A percentile compares a stretch with the other conserved stretches of the same genome.
Evolutionary conservation across 2,113 vertebrate species (phyloP).

Genomic region (Panurus biarmicus): DNA sequence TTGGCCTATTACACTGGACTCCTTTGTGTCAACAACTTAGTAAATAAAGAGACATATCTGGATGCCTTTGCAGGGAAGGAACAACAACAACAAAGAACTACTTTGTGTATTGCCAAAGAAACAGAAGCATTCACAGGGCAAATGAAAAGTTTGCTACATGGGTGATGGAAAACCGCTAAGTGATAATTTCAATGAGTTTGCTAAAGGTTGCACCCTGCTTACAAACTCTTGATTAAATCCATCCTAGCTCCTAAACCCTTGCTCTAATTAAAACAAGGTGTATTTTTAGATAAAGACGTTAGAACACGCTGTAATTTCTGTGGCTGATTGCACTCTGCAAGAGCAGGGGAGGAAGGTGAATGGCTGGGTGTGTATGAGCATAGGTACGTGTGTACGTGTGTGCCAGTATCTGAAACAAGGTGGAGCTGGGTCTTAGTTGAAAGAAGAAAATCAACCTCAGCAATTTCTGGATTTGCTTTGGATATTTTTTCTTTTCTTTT

Average conservation of each 20-base stretch:
- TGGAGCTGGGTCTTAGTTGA: neutral
- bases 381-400: neutral
- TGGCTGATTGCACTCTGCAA: neutral
- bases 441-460: neutral
- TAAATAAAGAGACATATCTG: neutral
- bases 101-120: neutral
- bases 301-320: neutral
- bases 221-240: neutral
- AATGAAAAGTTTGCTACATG: neutral
- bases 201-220: neutral
- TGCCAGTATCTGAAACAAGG: neutral
- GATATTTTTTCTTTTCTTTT: neutral
- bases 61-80: neutral
- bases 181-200: conserved; percentile 8
- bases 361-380: neutral
- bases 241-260: neutral
- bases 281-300: neutral
- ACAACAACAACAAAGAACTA: neutral
- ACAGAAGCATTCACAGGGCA: neutral
- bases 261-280: neutral
- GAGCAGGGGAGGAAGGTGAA: neutral
- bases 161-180: neutral
- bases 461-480: neutral
- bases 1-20: neutral
- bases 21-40: neutral